Evolutionary conservation across 1,140 invertebrate species (phyloP), one percentile per base, ranked within the genome.

Genomic region (Aculops lycopersici): DNA sequence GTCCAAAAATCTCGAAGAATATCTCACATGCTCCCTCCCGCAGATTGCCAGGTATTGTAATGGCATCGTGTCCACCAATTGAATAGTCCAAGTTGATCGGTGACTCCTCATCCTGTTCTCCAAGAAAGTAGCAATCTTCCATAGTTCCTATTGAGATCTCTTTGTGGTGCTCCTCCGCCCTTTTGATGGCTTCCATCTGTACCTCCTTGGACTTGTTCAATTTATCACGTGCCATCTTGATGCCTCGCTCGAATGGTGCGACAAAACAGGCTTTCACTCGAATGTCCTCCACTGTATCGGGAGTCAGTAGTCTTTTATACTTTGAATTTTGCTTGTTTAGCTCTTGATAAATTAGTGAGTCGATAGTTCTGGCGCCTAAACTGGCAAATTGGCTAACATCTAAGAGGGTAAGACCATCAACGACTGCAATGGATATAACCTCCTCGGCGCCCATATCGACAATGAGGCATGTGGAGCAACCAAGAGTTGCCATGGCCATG

Each of bases 361-460:
- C 69, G 35, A 79, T 60, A 20, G 65, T 58, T 49, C 64, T 56
- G 20, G 66, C 66, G 14, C 64, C 79, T 12, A 79, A 55, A 20
- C 74, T 69, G 38, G 75, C 60, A 39, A 71, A 68, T 53, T 78
- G 70, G 63, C 72, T 73, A 2, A 73, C 69, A 51, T 71, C 68
- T 13, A 86, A 52, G 20, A 83, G 59, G 12, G 76, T 72, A 36
- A 80, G 67, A n/a, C 75, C 74, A 55, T 76, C 69, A 53, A 69
- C 78, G 36, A 61, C 64, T 13, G 80, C 80, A 50, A 84, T 67
- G 5, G 77, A 58, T 36, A 68, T 63, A 14, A 74, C 68, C 59
- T 86, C 79, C 41, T 64, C 62, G 50, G 76, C 75, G n/a, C 80
- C 80, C 17, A 80, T 63, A 57, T 88, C 80, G 14, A 88, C 53